Percentiles rank a stretch among this genome's conserved stretches.
These are phyloP conservation scores for Cyclina sinensis DNA, from an alignment of 1,140 invertebrate genomes.

Conservation along the genomic window DNA sequence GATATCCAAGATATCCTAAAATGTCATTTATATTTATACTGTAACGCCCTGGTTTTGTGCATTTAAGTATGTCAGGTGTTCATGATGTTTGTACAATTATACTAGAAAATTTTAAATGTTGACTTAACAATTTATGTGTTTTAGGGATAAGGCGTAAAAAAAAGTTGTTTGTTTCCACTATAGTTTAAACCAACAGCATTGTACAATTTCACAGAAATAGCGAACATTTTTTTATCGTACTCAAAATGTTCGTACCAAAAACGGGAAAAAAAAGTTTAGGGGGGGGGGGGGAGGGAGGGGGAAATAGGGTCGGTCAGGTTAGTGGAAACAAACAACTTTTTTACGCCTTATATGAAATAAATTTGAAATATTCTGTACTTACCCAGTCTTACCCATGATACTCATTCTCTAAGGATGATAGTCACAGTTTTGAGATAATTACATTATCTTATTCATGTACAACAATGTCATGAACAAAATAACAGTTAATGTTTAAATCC, in stretches of 20 bases:
- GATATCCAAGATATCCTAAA: conserved; percentile 24
- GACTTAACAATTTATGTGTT: conserved; percentile 26
- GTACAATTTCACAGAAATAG: conserved; percentile 28
- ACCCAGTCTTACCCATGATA: conserved; percentile 20
- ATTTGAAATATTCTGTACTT: conserved; percentile 19
- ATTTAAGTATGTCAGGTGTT: conserved; percentile 28
- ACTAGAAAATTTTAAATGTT: conserved; percentile 30
- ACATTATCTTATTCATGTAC: conserved; percentile 25
- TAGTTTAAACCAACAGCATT: conserved; percentile 24
- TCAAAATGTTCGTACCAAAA: conserved; percentile 22
- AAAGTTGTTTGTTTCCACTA: conserved; percentile 14
- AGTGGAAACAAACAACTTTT: conserved; percentile 28
- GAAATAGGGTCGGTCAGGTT: conserved; percentile 12
- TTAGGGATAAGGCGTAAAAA: conserved; percentile 27
- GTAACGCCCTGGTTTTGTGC: conserved; percentile 24
- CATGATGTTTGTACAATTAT: conserved; percentile 28
- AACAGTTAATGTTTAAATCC: conserved; percentile 22
- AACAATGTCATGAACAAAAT: conserved; percentile 28
- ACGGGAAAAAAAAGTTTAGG: not conserved
- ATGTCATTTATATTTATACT: conserved; percentile 30
- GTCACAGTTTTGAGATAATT: conserved; percentile 23
- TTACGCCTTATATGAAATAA: conserved; percentile 28
- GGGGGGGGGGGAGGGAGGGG: not conserved
- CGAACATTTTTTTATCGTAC: conserved; percentile 26
- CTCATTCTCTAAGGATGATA: conserved; percentile 21